Evolutionary conservation across 2,113 vertebrate genomes (phyloP), one percentile per base, ranked within the genome.

Genomic region (Girardinichthys multiradiatus): DNA sequence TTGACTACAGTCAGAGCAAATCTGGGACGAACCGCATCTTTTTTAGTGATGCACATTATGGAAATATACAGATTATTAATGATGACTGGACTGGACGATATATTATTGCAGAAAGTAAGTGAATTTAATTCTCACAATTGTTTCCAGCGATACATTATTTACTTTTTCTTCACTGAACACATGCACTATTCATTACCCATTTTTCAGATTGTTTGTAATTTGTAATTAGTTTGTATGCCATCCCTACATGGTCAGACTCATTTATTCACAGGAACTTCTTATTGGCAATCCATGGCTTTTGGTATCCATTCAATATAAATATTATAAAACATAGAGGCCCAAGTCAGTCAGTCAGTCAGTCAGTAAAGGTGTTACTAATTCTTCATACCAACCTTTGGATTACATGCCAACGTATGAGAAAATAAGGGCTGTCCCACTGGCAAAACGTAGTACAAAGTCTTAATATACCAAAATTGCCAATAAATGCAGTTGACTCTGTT

Each of bases 61-160:
- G 97, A 86, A 99, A 99, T 87, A 99, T 99, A 82, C 98, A 99
- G 81, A 94, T 97, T 74, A 97, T 99, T 76, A 97, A 96, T 31
- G 98, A 99, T 69, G 96, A 99, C 92, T 99, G 98, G 97, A 92
- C 95, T 8, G 96, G 91, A 80, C 94, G 96, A 90, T 85, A 91
- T 89, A 68, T 99, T 35, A 92, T 99, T 1, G 92, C 96, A 64
- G 97, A 99, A 92, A 98, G 97, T 98, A 94, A 97, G 97, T 97
- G 14, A 26, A 35, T 73, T 72, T 30, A 2, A 35, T 42, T 24
- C 63, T 73, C 1, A 0, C 2, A 48, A 2, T 7, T 4, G 4
- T 67, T 66, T 62, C 54, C 63, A 3, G 1, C 48, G 8, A 54
- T 10, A 4, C 6, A 26, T 69, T 48, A 21, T 45, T 28, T 26